phyloP scores from a whole-genome alignment of 2,797 vertebrate species.

The Bryconaethiops microstoma region DNA sequence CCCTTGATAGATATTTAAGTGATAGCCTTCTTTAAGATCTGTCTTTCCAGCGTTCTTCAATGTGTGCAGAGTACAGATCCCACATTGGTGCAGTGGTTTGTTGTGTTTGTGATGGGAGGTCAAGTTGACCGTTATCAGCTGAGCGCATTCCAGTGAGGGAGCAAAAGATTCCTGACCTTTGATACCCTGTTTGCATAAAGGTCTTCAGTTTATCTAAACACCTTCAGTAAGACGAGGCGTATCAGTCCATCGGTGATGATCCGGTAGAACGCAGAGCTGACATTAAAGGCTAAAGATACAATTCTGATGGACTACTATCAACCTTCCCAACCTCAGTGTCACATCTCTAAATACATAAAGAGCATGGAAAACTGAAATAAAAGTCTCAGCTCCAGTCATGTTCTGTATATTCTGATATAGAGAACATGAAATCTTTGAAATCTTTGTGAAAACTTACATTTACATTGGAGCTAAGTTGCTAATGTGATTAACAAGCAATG shows the following conservation, averaged over 20 bases:
- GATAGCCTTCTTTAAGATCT: no score
- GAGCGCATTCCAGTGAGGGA: slow-evolving; percentile 55
- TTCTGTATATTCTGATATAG: neutral
- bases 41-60: no score
- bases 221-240: slow-evolving; percentile 50
- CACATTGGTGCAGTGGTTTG: slow-evolving; percentile 1
- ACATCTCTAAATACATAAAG: slow-evolving; percentile 31
- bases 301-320: slow-evolving; percentile 48
- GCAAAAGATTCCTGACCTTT: slow-evolving; percentile 71
- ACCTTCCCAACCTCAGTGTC: slow-evolving; percentile 30
- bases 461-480: no score
- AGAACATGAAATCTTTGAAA: no score
- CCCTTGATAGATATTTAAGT: no score
- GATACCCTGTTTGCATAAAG: slow-evolving; percentile 69
- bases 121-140: slow-evolving; percentile 61
- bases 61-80: neutral
- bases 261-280: slow-evolving; percentile 60
- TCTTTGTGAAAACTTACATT: no score
- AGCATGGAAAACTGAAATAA: neutral
- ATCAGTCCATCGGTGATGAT: slow-evolving; percentile 56
- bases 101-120: slow-evolving; percentile 40
- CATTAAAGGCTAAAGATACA: slow-evolving; percentile 53
- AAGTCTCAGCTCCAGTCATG: neutral
- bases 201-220: slow-evolving; percentile 66
- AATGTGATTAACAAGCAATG: no score